Percentiles rank a stretch among this genome's conserved stretches.
Evolutionary conservation across 2,797 vertebrate species (phyloP).

Genomic region (Acipenser oxyrinchus): DNA sequence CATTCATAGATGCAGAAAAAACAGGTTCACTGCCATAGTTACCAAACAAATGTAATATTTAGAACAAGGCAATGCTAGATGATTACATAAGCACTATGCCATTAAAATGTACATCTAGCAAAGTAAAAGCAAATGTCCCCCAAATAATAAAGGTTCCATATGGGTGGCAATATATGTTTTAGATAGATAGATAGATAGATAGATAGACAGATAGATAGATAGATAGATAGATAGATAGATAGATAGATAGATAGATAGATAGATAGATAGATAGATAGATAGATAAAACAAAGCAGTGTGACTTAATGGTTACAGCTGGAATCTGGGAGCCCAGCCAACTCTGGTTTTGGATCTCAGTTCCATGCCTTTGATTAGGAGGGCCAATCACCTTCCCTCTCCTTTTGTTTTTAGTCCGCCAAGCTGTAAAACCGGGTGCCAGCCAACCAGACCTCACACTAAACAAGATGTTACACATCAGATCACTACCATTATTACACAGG

Average conservation of each 20-base stretch:
- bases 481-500: neutral
- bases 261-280: neutral
- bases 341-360: neutral
- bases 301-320: neutral
- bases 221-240: neutral
- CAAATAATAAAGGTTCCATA: too few species aligned
- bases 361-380: neutral
- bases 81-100: too few species aligned
- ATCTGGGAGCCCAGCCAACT: neutral
- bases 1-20: too few species aligned
- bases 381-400: neutral
- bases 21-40: too few species aligned
- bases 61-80: too few species aligned
- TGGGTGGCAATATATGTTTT: neutral
- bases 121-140: too few species aligned
- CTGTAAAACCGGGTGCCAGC: neutral
- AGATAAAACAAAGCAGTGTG: neutral
- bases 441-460: neutral
- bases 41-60: too few species aligned
- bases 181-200: constrained; percentile 2
- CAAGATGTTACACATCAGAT: constrained; percentile 1
- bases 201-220: constrained; percentile 1
- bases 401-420: neutral
- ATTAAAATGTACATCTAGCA: too few species aligned
- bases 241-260: neutral